Conservation (phyloP, 1,140 invertebrate genomes). For the Drosophila sulfurigaster region DNA sequence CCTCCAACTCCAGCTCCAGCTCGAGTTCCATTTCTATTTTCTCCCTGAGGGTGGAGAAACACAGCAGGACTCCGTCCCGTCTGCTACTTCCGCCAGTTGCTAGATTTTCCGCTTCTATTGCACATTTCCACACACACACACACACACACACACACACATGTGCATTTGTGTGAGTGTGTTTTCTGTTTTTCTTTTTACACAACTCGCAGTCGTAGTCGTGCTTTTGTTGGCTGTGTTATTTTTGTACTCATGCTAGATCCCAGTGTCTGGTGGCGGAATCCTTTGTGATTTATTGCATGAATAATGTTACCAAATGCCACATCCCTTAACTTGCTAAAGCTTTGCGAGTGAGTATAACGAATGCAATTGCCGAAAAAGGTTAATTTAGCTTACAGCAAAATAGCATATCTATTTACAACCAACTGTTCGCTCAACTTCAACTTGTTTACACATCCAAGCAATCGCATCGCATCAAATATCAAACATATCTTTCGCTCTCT, state of each 20-base stretch:
- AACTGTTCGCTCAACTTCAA: slow-evolving; percentile 9
- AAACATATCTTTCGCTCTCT: neutral
- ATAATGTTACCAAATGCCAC: slow-evolving; percentile 45
- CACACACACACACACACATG: neutral
- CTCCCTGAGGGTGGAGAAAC: neutral
- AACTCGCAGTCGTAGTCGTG: neutral
- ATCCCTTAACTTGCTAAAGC: slow-evolving; percentile 25
- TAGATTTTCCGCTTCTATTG: slow-evolving; percentile 37
- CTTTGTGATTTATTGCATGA: slow-evolving; percentile 50
- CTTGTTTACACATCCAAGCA: slow-evolving; percentile 16
- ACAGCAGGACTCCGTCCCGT: slow-evolving; percentile 25
- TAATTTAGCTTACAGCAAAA: slow-evolving; percentile 32
- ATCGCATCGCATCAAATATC: slow-evolving; percentile 14
- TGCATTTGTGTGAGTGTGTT: slow-evolving; percentile 4
- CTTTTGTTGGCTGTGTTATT: slow-evolving; percentile 16
- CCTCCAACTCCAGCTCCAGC: no score
- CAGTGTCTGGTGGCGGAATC: slow-evolving; percentile 16
- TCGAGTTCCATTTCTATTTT: neutral
- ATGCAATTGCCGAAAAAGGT: slow-evolving; percentile 37
- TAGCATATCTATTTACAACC: slow-evolving; percentile 26
- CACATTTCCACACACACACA: slow-evolving; percentile 34
- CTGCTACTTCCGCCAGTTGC: slow-evolving; percentile 32
- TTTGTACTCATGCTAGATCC: slow-evolving; percentile 13
- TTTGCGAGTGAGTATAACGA: slow-evolving; percentile 23
- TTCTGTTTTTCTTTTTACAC: neutral